These are phyloP conservation scores for Athalia circularis DNA, from an alignment of 2,888 invertebrate species.

Conservation along the genomic window DNA sequence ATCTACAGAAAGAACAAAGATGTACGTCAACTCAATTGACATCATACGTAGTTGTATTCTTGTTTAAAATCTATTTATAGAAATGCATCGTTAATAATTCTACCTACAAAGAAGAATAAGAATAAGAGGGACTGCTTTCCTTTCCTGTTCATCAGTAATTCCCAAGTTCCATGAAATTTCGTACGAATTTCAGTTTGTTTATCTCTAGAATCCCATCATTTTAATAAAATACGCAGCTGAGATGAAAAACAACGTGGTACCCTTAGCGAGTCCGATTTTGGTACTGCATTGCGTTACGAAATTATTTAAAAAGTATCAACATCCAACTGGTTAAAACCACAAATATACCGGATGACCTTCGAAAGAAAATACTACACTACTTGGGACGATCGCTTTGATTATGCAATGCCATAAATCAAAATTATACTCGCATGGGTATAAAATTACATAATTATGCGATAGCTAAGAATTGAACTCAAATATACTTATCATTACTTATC, in stretches of 20 bases:
- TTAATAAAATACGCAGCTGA: too few species aligned
- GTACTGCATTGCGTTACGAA: too few species aligned
- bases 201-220: too few species aligned
- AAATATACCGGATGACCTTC: constrained; percentile 31
- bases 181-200: too few species aligned
- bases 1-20: background rate
- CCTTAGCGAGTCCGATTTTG: too few species aligned
- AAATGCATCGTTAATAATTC: background rate
- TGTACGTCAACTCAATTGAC: background rate
- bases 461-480: background rate
- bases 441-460: constrained; percentile 14
- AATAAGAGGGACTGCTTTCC: too few species aligned
- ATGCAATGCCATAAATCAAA: constrained; percentile 18
- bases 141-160: too few species aligned
- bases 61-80: background rate
- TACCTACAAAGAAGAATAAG: background rate
- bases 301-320: too few species aligned
- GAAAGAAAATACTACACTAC: constrained; percentile 5
- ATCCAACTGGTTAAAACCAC: background rate
- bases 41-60: too few species aligned
- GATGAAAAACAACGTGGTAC: too few species aligned
- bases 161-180: too few species aligned
- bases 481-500: too few species aligned
- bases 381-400: constrained; percentile 20
- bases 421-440: background rate